Evolutionary conservation across 1,140 invertebrate species (phyloP).

Genomic region (Drosophila parvula): DNA sequence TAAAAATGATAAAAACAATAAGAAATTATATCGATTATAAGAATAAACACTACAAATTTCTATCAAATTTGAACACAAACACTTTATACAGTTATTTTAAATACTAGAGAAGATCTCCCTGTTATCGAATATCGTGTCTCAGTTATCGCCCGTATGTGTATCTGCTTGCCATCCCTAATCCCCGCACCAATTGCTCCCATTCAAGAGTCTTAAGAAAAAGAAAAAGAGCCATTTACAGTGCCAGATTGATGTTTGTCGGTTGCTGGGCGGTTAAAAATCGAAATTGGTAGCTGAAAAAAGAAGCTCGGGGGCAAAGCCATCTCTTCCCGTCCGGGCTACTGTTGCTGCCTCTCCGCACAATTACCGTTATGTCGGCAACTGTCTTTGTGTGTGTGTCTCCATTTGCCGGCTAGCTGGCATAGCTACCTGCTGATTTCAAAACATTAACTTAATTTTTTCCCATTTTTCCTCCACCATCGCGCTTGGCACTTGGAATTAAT

Average conservation of each 20-base stretch:
- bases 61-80: too few relatives aligned
- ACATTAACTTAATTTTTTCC: slow-evolving; percentile 77
- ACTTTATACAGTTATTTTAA: background rate
- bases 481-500: slow-evolving; percentile 69
- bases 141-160: background rate
- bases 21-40: background rate
- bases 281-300: slow-evolving; percentile 32
- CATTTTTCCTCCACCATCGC: slow-evolving; percentile 43
- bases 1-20: too few relatives aligned
- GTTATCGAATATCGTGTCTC: background rate
- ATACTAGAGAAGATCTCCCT: background rate
- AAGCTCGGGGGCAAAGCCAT: slow-evolving; percentile 29
- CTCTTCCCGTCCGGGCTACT: slow-evolving; percentile 14
- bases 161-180: background rate
- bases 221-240: slow-evolving; percentile 10
- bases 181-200: background rate
- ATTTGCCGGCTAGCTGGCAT: slow-evolving; percentile 17
- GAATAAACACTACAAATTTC: too few relatives aligned
- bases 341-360: slow-evolving; percentile 38
- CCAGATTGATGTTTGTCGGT: slow-evolving; percentile 30
- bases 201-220: background rate
- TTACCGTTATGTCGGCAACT: slow-evolving; percentile 59
- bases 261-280: slow-evolving; percentile 29
- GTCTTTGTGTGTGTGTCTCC: slow-evolving; percentile 29
- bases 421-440: slow-evolving; percentile 72